These are phyloP conservation scores for Cryptops parisi DNA, from an alignment of 2,888 invertebrate species.

Conservation along the genomic window DNA sequence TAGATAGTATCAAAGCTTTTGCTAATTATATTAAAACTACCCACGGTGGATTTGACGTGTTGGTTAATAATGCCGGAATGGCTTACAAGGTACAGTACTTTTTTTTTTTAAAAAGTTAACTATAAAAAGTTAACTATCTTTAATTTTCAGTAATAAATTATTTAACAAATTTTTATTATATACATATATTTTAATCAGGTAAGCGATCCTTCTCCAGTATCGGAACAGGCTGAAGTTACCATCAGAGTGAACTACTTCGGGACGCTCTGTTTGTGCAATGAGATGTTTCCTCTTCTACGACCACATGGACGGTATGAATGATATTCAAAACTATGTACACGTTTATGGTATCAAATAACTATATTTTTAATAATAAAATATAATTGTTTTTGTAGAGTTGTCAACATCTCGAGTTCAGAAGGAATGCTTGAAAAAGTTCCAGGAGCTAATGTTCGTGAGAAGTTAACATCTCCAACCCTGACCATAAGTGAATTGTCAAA, in stretches of 20 bases:
- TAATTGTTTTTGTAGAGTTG: conserved; percentile 37
- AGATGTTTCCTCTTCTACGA: conserved; percentile 53
- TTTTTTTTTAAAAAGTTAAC: neutral
- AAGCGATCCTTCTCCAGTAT: conserved; percentile 40
- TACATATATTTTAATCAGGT: conserved; percentile 19
- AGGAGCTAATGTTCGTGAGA: conserved; percentile 39
- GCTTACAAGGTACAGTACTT: conserved; percentile 41
- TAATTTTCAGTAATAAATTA: too few species aligned
- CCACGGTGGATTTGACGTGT: conserved; percentile 52
- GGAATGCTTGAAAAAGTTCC: conserved; percentile 48
- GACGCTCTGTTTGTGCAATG: conserved; percentile 46
- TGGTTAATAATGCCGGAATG: conserved; percentile 63
- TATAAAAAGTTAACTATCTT: neutral
- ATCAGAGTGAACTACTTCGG: conserved; percentile 53
- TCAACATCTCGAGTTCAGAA: conserved; percentile 56
- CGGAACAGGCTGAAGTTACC: conserved; percentile 56
- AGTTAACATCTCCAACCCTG: conserved; percentile 42
- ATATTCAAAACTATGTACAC: too few species aligned
- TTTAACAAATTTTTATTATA: neutral
- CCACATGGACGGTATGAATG: conserved; percentile 49
- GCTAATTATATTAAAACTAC: conserved; percentile 43
- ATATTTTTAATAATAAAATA: neutral
- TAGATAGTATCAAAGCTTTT: conserved; percentile 43
- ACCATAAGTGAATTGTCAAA: conserved; percentile 44
- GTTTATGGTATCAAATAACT: too few species aligned